Percentiles rank a stretch among this genome's conserved stretches.
Evolutionary conservation across 2,888 invertebrate species (phyloP).

Genomic region (Oligia latruncula): DNA sequence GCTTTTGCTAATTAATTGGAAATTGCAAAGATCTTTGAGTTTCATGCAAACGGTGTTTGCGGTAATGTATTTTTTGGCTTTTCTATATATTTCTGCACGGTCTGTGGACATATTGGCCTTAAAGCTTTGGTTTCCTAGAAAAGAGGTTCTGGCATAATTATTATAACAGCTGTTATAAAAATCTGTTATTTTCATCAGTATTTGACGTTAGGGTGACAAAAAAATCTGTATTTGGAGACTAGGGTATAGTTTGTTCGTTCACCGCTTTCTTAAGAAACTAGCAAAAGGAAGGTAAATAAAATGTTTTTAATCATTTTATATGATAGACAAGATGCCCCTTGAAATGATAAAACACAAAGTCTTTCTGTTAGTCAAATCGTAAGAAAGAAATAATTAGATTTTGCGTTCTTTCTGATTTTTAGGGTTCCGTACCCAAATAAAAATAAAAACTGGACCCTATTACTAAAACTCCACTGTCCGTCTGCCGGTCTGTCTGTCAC

Average conservation of each 20-base stretch:
- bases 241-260: not conserved
- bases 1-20: conserved; percentile 54
- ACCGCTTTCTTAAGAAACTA: not conserved
- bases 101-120: not conserved
- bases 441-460: no score
- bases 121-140: not conserved
- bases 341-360: not conserved
- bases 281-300: not conserved
- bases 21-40: conserved; percentile 36
- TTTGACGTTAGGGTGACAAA: not conserved
- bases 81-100: not conserved
- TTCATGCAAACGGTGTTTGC: conserved; percentile 29
- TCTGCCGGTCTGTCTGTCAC: no score
- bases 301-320: not conserved
- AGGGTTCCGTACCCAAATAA: no score
- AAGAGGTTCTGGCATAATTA: not conserved
- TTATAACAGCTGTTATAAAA: not conserved
- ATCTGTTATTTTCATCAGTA: not conserved
- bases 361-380: not conserved
- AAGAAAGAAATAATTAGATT: not conserved
- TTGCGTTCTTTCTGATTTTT: not conserved
- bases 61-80: not conserved
- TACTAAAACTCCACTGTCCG: no score
- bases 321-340: no score
- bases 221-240: not conserved